These are phyloP conservation scores for Drosophila malerkotliana DNA, from an alignment of 1,140 invertebrate genomes.

Conservation along the genomic window DNA sequence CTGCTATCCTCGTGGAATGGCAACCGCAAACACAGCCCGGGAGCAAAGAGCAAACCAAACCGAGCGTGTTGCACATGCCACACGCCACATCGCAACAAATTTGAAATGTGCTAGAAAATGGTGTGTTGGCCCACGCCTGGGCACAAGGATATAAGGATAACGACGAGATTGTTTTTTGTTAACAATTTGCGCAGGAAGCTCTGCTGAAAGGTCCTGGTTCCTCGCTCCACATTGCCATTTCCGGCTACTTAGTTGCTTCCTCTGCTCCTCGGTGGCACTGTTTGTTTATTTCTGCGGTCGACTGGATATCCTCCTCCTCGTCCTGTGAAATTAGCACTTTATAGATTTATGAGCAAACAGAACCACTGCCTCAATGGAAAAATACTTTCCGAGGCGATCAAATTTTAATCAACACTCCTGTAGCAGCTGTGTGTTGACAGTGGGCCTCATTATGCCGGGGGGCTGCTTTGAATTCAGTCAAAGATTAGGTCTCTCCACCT, in stretches of 20 bases:
- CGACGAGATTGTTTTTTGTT: slow-evolving; percentile 37
- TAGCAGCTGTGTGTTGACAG: slow-evolving; percentile 16
- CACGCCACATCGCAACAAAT: slow-evolving; percentile 58
- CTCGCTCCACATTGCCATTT: slow-evolving; percentile 55
- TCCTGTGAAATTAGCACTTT: slow-evolving; percentile 65
- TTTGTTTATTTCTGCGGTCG: slow-evolving; percentile 12
- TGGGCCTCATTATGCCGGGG: slow-evolving; percentile 11
- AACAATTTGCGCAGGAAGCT: slow-evolving; percentile 59
- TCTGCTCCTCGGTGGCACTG: not conserved
- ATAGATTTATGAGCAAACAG: slow-evolving; percentile 59
- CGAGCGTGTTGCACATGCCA: slow-evolving; percentile 55
- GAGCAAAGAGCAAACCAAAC: slow-evolving; percentile 35
- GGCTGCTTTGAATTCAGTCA: not conserved
- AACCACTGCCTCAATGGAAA: slow-evolving; percentile 1
- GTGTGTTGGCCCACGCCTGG: slow-evolving; percentile 19
- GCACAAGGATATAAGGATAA: slow-evolving; percentile 24
- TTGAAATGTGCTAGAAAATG: slow-evolving; percentile 24
- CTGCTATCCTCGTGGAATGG: not conserved
- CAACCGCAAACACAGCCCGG: slow-evolving; percentile 16
- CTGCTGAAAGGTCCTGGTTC: slow-evolving; percentile 53
- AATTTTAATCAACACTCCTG: slow-evolving; percentile 40
- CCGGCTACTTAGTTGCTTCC: slow-evolving; percentile 60
- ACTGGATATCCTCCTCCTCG: slow-evolving; percentile 16
- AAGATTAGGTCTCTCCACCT: slow-evolving; percentile 24
- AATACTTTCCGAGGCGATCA: slow-evolving; percentile 43